phyloP scores from a whole-genome alignment of 2,113 vertebrate genomes.

The Oxygymnocypris stewartii region DNA sequence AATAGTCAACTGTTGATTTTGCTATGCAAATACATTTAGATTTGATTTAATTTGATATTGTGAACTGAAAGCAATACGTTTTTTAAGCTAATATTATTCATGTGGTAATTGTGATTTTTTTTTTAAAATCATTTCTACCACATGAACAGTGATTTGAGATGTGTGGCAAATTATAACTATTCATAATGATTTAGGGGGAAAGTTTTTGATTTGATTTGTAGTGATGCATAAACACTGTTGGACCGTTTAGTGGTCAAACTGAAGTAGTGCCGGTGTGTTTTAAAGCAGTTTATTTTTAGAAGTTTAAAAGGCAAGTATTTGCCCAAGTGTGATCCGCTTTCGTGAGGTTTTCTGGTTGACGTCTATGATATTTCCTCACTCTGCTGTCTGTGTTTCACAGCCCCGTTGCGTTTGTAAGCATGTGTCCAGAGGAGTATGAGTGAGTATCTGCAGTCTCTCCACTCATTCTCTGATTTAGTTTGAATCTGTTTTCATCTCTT shows the following conservation, averaged over 20 bases:
- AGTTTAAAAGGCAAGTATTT: neutral
- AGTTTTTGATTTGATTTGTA: no score
- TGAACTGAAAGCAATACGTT: neutral
- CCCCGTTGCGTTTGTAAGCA: slow-evolving; percentile 84
- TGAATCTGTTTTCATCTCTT: neutral
- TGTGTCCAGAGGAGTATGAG: slow-evolving; percentile 86
- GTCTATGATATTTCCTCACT: slow-evolving; percentile 21
- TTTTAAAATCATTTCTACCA: no score
- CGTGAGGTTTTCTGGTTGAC: neutral
- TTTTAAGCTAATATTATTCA: neutral
- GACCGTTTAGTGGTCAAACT: neutral
- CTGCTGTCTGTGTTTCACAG: slow-evolving; percentile 66
- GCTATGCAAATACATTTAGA: no score
- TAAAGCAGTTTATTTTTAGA: neutral
- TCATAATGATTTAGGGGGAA: neutral
- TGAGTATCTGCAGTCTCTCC: slow-evolving; percentile 67
- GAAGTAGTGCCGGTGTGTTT: neutral
- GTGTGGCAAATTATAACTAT: neutral
- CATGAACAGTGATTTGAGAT: neutral
- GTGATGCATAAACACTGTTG: neutral
- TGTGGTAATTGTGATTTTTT: no score
- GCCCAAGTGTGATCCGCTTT: neutral
- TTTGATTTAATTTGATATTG: neutral
- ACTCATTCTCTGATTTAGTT: neutral
- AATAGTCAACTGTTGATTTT: no score